Conservation (phyloP, 2,113 vertebrate genomes). For the Petroica traversi region DNA sequence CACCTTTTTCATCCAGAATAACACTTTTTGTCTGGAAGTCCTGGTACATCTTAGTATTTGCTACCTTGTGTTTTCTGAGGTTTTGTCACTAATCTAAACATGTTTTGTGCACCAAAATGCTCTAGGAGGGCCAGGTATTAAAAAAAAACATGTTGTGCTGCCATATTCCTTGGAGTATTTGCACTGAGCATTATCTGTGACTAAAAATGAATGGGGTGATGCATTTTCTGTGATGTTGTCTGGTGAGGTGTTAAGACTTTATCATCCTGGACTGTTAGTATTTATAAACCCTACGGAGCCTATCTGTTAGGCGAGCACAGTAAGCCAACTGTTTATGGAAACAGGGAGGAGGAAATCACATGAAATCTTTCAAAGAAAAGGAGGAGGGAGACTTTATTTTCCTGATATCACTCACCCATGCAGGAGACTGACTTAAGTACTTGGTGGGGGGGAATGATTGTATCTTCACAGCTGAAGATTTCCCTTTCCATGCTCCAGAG, state of each 20-base stretch:
- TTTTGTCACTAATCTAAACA: background rate
- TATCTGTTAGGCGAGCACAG: background rate
- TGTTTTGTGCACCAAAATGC: background rate
- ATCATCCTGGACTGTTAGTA: background rate
- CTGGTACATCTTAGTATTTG: background rate
- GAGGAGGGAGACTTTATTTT: background rate
- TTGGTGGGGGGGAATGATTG: background rate
- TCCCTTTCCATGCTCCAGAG: slow-evolving; percentile 89
- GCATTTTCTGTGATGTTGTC: background rate
- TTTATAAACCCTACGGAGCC: background rate
- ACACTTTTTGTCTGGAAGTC: background rate
- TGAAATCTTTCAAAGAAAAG: background rate
- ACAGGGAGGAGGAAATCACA: background rate
- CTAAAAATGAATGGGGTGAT: background rate
- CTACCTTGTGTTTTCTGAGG: background rate
- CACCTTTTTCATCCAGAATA: background rate
- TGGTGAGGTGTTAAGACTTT: background rate
- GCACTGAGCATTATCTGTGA: background rate
- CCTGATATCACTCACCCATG: background rate
- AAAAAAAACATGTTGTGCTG: background rate
- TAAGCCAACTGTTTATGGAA: background rate
- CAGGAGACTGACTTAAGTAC: background rate
- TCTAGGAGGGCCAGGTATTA: background rate
- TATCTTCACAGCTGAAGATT: slow-evolving; percentile 82
- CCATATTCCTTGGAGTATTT: background rate